phyloP scores from a whole-genome alignment of 2,888 invertebrate species.

The Amiota minor region DNA sequence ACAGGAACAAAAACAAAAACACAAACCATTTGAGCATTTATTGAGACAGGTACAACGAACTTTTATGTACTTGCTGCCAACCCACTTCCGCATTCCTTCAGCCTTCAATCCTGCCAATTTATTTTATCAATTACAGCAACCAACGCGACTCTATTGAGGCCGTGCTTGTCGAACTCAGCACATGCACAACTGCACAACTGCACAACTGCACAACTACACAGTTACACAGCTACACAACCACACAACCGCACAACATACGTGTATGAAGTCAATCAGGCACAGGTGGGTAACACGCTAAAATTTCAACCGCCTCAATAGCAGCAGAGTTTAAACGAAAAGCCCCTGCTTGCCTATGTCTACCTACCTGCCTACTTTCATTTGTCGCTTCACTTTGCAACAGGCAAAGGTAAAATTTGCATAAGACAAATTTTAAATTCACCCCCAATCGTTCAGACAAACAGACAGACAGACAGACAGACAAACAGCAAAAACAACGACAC shows the following conservation, averaged over 20 bases:
- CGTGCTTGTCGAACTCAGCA: neutral
- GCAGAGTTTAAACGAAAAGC: neutral
- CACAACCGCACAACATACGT: no score
- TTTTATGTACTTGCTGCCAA: conserved; percentile 15
- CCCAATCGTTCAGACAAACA: neutral
- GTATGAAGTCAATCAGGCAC: neutral
- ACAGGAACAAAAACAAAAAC: neutral
- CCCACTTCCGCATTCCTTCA: conserved; percentile 4
- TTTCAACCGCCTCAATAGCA: neutral
- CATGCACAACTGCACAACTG: neutral
- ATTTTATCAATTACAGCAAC: conserved; percentile 40
- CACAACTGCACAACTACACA: neutral
- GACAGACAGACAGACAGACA: no score
- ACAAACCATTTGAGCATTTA: neutral
- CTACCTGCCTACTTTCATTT: no score
- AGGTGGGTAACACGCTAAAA: conserved; percentile 15
- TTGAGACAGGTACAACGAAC: conserved; percentile 28
- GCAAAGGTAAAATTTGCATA: conserved; percentile 21
- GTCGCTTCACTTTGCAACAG: neutral
- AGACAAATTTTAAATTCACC: conserved; percentile 15
- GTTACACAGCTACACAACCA: neutral
- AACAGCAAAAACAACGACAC: no score
- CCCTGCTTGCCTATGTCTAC: no score
- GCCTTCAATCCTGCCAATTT: conserved; percentile 37
- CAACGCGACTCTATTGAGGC: conserved; percentile 5